Evolutionary conservation across 2,797 vertebrate genomes (phyloP), one percentile per base, ranked within the genome.

Genomic region (Paratrypauchen microcephalus): DNA sequence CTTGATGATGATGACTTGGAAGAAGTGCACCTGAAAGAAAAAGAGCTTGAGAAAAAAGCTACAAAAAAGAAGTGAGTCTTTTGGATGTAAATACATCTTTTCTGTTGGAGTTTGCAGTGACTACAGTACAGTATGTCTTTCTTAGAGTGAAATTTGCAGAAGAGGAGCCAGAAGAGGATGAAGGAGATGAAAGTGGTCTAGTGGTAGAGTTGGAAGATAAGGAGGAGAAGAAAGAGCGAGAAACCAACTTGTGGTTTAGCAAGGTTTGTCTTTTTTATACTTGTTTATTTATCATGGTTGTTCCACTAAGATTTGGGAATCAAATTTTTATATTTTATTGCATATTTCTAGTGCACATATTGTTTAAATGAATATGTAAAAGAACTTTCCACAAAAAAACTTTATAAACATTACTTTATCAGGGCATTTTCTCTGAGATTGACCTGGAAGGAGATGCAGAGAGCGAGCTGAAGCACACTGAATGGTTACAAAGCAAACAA

Each of bases 171-270:
- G 88, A 81, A 3, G 92, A 94, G 0, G 88, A 86, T 0, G 90
- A 92, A 5, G 91, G 72, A 6, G 87, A 88, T 5, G 83, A 84
- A 11, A 93, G 96, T 65, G 94, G 96, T 0, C 77, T 99, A 75
- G 70, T 99, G 78, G 95, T 98, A 12, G 92, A 96, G 0, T 70
- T 98, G 26, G 96, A 97, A 74, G 94, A 91, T 75, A 96, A 95
- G 70, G 88, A 94, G 0, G 94, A 95, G 71, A 93, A 94, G 76
- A 91, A 83, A 56, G 92, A 97, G 60, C 93, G 84, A 6, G 94
- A 95, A 78, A 92, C 95, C 48, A 92, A 71, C 84, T 76, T 99
- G 79, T 99, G 97, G 97, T 99, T 99, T 24, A 96, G 95, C 80
- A 99, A 99, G 93, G 97, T 96, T 71, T 68, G 83, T 77, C 21